These are phyloP conservation scores for Anodontia alba DNA, from an alignment of 2,888 invertebrate genomes.

Conservation along the genomic window DNA sequence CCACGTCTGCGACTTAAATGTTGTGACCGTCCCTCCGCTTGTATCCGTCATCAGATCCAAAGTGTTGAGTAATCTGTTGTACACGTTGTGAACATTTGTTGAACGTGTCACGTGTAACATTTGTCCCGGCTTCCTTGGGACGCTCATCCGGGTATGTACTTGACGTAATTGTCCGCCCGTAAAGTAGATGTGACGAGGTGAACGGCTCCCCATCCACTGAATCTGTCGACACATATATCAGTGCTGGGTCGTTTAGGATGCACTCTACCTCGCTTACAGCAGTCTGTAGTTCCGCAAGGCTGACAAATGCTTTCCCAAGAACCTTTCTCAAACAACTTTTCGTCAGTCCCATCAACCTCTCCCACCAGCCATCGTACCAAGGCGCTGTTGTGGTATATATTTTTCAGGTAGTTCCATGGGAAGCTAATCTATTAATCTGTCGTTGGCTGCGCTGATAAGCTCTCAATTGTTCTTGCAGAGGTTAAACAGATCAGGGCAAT, in stretches of 20 bases:
- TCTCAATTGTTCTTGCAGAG: too few species aligned
- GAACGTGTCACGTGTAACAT: background rate
- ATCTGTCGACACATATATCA: background rate
- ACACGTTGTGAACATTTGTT: background rate
- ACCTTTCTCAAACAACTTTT: too few species aligned
- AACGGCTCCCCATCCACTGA: background rate
- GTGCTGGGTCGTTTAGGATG: slow-evolving; percentile 3
- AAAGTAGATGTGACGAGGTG: background rate
- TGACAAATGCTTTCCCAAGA: too few species aligned
- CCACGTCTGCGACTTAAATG: background rate
- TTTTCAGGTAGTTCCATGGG: too few species aligned
- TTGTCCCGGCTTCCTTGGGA: background rate
- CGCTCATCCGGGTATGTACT: background rate
- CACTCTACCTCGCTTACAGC: too few species aligned
- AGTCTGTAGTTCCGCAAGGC: too few species aligned
- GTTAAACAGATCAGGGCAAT: background rate
- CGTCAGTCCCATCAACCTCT: too few species aligned
- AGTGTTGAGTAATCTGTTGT: background rate
- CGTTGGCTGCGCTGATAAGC: too few species aligned
- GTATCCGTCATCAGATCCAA: background rate
- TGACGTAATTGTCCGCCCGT: background rate
- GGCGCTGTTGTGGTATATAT: background rate
- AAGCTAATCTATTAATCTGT: too few species aligned
- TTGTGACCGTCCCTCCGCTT: background rate
- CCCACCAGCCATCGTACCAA: too few species aligned